Percentiles rank a stretch among this genome's conserved stretches.
Conservation (phyloP, 1,140 invertebrate genomes). For the Apis florea region DNA sequence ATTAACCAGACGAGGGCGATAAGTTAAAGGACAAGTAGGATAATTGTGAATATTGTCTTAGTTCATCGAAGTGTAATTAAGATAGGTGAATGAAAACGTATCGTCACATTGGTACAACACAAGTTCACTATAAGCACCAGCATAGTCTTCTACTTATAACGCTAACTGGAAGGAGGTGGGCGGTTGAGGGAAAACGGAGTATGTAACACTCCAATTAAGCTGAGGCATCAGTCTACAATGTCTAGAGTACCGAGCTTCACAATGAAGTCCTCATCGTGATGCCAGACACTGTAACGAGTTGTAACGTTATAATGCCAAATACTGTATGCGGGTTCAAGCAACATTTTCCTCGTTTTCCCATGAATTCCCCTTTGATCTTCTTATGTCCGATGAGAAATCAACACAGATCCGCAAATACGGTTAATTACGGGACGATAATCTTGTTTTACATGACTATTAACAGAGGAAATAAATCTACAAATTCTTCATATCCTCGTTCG, state of each 20-base stretch:
- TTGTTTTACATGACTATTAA: neutral
- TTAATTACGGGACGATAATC: conserved; percentile 40
- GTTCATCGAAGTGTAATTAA: conserved; percentile 17
- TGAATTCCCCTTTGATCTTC: conserved; percentile 43
- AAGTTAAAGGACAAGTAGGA: neutral
- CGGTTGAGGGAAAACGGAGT: conserved; percentile 61
- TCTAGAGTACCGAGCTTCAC: conserved; percentile 61
- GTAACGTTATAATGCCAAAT: conserved; percentile 56
- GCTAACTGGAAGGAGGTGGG: conserved; percentile 33
- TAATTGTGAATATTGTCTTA: neutral
- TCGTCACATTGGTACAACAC: conserved; percentile 63
- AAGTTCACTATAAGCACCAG: conserved; percentile 55
- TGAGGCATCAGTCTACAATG: conserved; percentile 68
- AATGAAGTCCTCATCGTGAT: conserved; percentile 63
- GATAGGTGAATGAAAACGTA: conserved; percentile 37
- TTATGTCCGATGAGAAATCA: conserved; percentile 34
- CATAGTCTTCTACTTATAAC: conserved; percentile 32
- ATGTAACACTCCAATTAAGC: conserved; percentile 73
- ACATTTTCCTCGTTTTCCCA: conserved; percentile 55
- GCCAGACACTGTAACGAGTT: conserved; percentile 61
- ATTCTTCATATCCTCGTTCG: too few species aligned
- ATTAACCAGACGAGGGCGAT: neutral
- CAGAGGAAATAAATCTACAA: neutral
- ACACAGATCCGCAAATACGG: conserved; percentile 20
- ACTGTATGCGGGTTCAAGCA: conserved; percentile 55